Evolutionary conservation across 2,113 vertebrate species (phyloP), one percentile per base, ranked within the genome.

Genomic region (Syrmaticus mikado): DNA sequence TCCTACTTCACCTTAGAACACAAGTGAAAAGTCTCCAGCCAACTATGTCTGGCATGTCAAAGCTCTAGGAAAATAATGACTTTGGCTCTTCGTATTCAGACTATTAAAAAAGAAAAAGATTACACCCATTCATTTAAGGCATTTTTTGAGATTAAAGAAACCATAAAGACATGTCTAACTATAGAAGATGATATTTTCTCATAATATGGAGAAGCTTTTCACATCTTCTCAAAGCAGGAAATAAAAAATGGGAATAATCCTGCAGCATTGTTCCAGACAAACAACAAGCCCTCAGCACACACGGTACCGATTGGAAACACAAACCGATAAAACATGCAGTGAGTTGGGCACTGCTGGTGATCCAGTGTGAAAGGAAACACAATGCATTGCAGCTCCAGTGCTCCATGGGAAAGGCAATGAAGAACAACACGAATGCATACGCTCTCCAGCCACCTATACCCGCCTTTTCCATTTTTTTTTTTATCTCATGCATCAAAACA

Each of bases 111-210:
- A 92, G 71, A 83, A 82, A 90, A 97, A 96, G 94, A 96, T 97
- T 97, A 97, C 96, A 97, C 97, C 96, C 95, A 92, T 97, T 97
- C 95, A 95, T 97, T 96, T 92, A 94, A 96, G 77, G 85, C 86
- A 96, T 96, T 98, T 95, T 95, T 95, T 71, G 67, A 97, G 95
- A 96, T 97, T 97, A 97, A 97, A 97, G 96, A 95, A 96, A 95
- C 94, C 95, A 96, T 97, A 96, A 98, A 98, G 92, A 94, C 94
- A 93, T 82, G 89, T 93, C 97, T 96, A 92, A 97, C 96, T 95
- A 22, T 94, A 96, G 96, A 95, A 87, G 79, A 46, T 74, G 58
- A 21, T 82, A 91, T 96, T 97, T 96, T 95, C 89, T 97, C 97
- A 93, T 83, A 94, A 94, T 72, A 95, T 75, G 82, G 94, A 93